Conservation (phyloP, 2,113 vertebrate species). For the Callocephalon fimbriatum region DNA sequence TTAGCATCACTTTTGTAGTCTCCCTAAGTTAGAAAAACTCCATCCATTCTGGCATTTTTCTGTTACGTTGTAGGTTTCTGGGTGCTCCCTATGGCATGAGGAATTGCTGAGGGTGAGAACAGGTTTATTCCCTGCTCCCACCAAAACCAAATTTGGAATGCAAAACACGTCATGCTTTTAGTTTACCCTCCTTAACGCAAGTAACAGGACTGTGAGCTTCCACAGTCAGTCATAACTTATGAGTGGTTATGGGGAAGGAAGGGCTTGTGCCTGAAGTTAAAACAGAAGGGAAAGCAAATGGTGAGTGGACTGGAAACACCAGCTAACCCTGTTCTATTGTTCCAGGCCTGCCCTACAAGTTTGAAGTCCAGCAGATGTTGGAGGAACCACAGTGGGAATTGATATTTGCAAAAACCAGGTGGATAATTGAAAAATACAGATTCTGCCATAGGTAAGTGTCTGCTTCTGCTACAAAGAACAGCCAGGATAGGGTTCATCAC, state of each 20-base stretch:
- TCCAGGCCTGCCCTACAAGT: conserved; percentile 93
- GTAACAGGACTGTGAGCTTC: neutral
- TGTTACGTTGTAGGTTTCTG: neutral
- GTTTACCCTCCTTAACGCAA: neutral
- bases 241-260: neutral
- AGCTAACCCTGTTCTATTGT: neutral
- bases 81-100: neutral
- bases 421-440: conserved; percentile 94
- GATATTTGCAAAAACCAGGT: conserved; percentile 89
- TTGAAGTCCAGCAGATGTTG: conserved; percentile 86
- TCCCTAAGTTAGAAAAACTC: neutral
- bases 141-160: neutral
- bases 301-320: neutral
- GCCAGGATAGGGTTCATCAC: neutral
- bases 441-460: conserved; percentile 81
- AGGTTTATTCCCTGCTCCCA: neutral
- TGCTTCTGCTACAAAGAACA: neutral
- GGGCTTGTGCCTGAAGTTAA: neutral
- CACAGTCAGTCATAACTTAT: neutral
- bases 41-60: neutral
- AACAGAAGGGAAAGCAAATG: neutral
- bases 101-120: neutral
- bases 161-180: neutral
- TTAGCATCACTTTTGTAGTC: neutral
- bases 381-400: conserved; percentile 90